Conservation (phyloP, 2,888 invertebrate genomes). For the Pseudeuparius sepicola region DNA sequence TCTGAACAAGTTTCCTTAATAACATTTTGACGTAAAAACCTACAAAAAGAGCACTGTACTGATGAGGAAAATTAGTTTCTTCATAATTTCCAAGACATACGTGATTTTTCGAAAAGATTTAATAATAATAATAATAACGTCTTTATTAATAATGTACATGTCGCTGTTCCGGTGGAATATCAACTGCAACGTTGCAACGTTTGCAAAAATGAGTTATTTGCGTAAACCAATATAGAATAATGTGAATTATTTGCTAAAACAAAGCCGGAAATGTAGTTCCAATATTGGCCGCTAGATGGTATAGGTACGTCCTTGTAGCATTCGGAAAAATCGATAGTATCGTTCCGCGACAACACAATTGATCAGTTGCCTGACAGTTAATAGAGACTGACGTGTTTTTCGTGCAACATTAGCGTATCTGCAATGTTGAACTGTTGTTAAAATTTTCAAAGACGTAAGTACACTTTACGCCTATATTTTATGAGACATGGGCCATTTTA, state of each 20-base stretch:
- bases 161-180: constrained; percentile 2
- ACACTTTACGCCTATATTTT: constrained; percentile 5
- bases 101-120: no score
- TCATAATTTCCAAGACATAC: no score
- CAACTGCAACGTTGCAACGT: constrained; percentile 3
- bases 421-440: constrained; percentile 6
- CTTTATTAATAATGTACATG: no score
- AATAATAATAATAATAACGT: no score
- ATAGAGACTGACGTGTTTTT: constrained; percentile 4
- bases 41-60: no score
- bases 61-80: no score
- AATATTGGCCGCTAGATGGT: constrained; percentile 7
- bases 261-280: constrained; percentile 8
- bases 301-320: constrained; percentile 6
- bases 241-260: constrained; percentile 6
- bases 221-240: constrained; percentile 4
- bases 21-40: no score
- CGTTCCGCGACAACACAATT: constrained; percentile 6
- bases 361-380: constrained; percentile 9
- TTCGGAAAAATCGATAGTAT: constrained; percentile 6
- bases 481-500: constrained; percentile 1
- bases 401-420: constrained; percentile 5
- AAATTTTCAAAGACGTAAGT: constrained; percentile 6
- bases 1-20: no score
- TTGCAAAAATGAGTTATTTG: constrained; percentile 8